Base-by-base conservation (phyloP, 2,113 vertebrate genomes). In the Prunella himalayana region DNA sequence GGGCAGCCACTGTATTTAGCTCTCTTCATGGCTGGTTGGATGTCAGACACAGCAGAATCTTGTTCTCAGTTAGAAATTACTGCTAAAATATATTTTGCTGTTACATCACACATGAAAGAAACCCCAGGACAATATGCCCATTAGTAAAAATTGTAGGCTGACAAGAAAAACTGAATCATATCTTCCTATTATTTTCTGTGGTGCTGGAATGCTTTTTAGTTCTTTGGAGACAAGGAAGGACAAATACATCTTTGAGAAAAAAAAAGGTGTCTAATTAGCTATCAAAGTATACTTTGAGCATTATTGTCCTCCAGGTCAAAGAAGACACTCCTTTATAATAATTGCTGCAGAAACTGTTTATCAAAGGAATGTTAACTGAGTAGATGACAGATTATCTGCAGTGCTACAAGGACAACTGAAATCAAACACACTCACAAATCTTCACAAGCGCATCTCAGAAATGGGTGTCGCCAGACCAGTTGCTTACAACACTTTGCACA, bases 1-100 rank as follows among this genome's bases (percentile, higher is more conserved):
- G 97, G 97, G 85, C 88, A 96, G 89, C 37, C 93, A 93, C 90
- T 97, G 89, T 94, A 92, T 94, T 97, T 95, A 97, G 96, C 68
- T 98, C 78, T 86, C 96, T 98, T 98, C 96, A 97, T 91, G 97
- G 96, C 92, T 98, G 97, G 96, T 92, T 98, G 95, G 85, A 95
- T 97, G 97, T 97, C 96, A 97, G 80, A 93, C 20, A 86, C 96
- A 96, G 81, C 57, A 97, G 93, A 94, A 97, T 93, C 96, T 96
- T 97, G 90, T 95, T 97, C 95, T 95, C 82, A 57, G 94, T 92
- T 96, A 97, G 95, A 96, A 97, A 97, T 95, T 88, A 91, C 75
- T 88, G 68, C 63, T 94, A 66, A 86, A 93, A 91, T 95, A 61
- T 90, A 93, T 97, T 94, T 95, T 93, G 27, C 60, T 96, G n/a